These are phyloP conservation scores for Manis crassicaudata DNA, from an alignment of 2,797 vertebrate species.

Conservation along the genomic window DNA sequence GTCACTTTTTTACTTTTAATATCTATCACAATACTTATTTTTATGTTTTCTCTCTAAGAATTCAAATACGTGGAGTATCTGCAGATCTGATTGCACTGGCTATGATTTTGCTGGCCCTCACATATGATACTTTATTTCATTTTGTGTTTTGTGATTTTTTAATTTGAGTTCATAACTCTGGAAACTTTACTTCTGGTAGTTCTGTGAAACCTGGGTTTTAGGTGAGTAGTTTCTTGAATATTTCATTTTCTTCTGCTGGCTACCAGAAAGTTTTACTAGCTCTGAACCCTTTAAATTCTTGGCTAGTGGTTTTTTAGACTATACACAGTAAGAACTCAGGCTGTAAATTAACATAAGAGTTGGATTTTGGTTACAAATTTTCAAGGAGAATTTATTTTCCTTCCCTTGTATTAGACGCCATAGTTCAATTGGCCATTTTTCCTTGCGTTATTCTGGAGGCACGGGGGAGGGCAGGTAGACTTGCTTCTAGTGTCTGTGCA, in stretches of 20 bases:
- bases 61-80: neutral
- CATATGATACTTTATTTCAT: neutral
- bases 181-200: neutral
- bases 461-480: neutral
- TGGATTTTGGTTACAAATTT: neutral
- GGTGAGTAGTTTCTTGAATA: neutral
- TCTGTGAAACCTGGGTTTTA: neutral
- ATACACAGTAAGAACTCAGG: neutral
- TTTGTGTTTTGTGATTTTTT: slow-evolving; percentile 12
- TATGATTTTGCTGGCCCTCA: neutral
- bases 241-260: slow-evolving; percentile 46
- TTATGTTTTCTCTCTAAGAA: neutral
- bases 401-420: neutral
- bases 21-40: neutral
- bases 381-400: neutral
- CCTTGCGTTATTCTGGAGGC: neutral
- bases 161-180: neutral
- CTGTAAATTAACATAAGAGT: neutral
- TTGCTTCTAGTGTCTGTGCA: slow-evolving; percentile 30
- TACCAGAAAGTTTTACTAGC: neutral
- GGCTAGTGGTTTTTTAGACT: slow-evolving; percentile 1
- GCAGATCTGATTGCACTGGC: neutral
- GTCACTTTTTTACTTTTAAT: neutral
- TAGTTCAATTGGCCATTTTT: neutral
- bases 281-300: slow-evolving; percentile 13